Conservation (phyloP, 64 coral and sea anemone genomes). For the Dendrophyllia cribrosa region DNA sequence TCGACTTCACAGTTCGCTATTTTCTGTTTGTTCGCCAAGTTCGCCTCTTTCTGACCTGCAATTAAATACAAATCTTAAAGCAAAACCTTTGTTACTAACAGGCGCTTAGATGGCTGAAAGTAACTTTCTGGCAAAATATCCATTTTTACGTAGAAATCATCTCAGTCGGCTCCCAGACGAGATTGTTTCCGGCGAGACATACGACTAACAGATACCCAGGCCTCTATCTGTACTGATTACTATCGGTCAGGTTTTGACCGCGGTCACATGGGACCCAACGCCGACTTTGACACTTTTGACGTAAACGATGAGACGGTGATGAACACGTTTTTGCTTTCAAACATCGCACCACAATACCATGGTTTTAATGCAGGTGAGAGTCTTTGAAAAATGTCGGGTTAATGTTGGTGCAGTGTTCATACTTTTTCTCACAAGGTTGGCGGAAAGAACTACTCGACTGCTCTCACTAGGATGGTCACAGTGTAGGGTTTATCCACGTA, state of each 20-base stretch:
- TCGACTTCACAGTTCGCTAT: no score
- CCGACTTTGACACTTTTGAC: conserved; percentile 75
- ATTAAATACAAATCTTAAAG: no score
- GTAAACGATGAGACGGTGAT: conserved; percentile 53
- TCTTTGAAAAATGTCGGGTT: no score
- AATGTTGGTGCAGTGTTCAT: not conserved
- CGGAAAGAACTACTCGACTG: no score
- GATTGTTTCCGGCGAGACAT: conserved; percentile 84
- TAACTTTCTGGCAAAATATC: not conserved
- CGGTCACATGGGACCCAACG: conserved; percentile 82
- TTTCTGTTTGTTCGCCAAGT: no score
- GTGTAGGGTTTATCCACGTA: no score
- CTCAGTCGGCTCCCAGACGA: conserved; percentile 3
- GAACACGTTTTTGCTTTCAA: conserved; percentile 71
- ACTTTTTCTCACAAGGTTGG: no score
- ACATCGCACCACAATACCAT: conserved; percentile 70
- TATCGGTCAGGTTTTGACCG: conserved; percentile 62
- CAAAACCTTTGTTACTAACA: no score
- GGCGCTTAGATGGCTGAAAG: no score
- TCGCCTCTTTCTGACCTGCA: no score
- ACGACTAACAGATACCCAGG: conserved; percentile 64
- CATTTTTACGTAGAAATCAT: conserved; percentile 53
- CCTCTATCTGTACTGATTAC: conserved; percentile 72
- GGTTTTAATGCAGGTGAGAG: conserved; percentile 74
- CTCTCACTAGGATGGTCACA: no score